Base-by-base conservation (phyloP, 2,888 invertebrate genomes). In the Alentia gelatinosa region DNA sequence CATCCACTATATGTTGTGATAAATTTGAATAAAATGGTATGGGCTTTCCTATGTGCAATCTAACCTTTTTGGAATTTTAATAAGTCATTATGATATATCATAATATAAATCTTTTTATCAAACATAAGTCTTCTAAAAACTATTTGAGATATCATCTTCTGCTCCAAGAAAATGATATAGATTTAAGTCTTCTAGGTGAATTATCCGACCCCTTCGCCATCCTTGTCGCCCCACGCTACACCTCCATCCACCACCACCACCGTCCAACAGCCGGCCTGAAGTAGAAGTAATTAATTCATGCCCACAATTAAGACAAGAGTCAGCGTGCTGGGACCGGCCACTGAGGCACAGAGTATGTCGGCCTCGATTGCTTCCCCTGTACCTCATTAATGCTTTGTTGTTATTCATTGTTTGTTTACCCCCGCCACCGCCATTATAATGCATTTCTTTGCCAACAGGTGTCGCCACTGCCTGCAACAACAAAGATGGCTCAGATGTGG, bases 391-490 rank as follows among this genome's bases (percentile, higher is more conserved):
- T 19, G 56, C 56, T 56, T 56, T 56, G 56, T 56, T 56, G n/a
- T 56, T 56, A 56, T 56, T 56, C 56, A 56, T 56, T 56, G 19
- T 56, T 56, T 56, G 56, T 56, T 56, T 56, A 56, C 56, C 19
- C 12, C 19, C 56, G 19, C 23, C n/a, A 1, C 56, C 56, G 56
- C 12, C 56, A 56, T n/a, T n/a, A 56, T 56, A n/a, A 56, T 56
- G 56, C 56, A 56, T n/a, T 56, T 56, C 56, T 56, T 19, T 56
- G n/a, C 56, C 68, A 68, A 68, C 68, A 68, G 68, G 68, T 68
- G 68, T 26, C 68, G 68, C 68, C 68, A 68, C 68, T 68, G 33
- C 15, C n/a, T 1, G 33, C 4, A 30, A 30, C 68, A 68, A 68
- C n/a, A 68, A 47, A 7, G 47, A 47, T 7, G 56, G 56, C 3